phyloP scores from a whole-genome alignment of 2,797 vertebrate species.

The Neopelma chrysocephalum region DNA sequence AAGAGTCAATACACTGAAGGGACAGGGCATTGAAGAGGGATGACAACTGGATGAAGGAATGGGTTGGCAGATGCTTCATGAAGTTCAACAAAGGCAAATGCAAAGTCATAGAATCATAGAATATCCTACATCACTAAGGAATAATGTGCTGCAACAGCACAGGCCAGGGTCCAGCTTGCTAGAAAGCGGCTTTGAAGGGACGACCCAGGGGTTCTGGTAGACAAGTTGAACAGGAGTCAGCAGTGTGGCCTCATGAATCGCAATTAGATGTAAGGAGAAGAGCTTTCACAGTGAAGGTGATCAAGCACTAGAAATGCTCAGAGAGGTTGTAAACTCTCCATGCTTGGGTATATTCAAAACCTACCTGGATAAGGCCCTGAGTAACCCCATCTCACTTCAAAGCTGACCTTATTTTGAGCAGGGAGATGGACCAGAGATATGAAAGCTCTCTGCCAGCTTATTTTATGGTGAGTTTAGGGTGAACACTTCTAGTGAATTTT shows the following conservation, averaged over 20 bases:
- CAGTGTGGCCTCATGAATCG: neutral
- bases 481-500: neutral
- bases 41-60: neutral
- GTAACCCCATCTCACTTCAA: neutral
- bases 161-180: neutral
- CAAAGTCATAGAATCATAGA: neutral
- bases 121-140: neutral
- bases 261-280: neutral
- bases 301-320: neutral
- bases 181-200: neutral
- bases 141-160: neutral
- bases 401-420: neutral
- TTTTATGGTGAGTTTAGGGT: neutral
- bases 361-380: neutral
- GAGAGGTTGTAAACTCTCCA: neutral
- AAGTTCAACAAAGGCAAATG: neutral
- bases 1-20: neutral
- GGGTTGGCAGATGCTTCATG: neutral
- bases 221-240: neutral
- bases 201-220: neutral
- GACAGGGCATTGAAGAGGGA: neutral
- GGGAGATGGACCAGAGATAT: neutral
- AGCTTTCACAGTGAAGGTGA: neutral
- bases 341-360: neutral
- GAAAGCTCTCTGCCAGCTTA: neutral